phyloP scores from a whole-genome alignment of 2,113 vertebrate species.

The Talpa occidentalis region DNA sequence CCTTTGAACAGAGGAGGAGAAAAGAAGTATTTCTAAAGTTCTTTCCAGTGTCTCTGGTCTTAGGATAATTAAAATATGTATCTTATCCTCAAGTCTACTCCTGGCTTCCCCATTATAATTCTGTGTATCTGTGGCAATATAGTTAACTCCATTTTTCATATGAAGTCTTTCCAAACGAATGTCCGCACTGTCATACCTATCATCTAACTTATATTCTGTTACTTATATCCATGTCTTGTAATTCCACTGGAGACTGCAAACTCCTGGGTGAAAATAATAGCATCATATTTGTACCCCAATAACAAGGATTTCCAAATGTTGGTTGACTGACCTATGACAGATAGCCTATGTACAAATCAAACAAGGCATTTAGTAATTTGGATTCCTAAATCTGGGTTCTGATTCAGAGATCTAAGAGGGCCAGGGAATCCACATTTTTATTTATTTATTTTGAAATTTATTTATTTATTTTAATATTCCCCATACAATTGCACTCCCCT shows the following conservation, averaged over 20 bases:
- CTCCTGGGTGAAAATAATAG: not conserved
- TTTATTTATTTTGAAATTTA: too few relatives aligned
- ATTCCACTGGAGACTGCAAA: not conserved
- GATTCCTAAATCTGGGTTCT: not conserved
- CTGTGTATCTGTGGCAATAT: not conserved
- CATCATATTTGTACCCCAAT: not conserved
- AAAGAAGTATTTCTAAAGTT: not conserved
- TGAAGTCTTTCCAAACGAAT: not conserved
- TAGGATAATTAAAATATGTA: conserved; percentile 4
- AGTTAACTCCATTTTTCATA: not conserved
- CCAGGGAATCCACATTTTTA: not conserved
- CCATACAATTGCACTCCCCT: too few relatives aligned
- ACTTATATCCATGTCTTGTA: not conserved
- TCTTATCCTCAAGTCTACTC: not conserved
- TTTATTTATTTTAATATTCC: too few relatives aligned
- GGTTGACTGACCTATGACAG: not conserved
- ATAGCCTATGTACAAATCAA: not conserved
- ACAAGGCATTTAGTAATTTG: not conserved
- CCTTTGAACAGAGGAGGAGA: not conserved
- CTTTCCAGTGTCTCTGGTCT: not conserved
- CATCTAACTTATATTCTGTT: not conserved
- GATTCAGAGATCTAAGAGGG: not conserved
- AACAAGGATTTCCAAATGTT: not conserved
- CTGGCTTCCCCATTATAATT: not conserved
- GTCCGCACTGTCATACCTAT: not conserved